Base-by-base conservation (phyloP, 1,140 invertebrate genomes). In the Solenopsis fugax region DNA sequence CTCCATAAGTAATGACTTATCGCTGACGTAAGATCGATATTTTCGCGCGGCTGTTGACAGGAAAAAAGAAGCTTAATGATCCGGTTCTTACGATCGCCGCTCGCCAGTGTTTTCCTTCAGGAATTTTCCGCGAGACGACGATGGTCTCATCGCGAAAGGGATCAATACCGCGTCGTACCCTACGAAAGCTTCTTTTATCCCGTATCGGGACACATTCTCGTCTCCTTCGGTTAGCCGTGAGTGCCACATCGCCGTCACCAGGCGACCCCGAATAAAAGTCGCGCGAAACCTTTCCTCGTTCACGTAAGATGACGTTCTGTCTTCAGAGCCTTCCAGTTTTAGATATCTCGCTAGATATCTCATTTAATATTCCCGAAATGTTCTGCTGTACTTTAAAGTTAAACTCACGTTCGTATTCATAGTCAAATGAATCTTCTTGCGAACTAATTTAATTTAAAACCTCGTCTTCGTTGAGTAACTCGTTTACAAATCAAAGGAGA, bases 81-180 rank as follows among this genome's bases (percentile, higher is more conserved):
- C 21, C 54, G 52, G 41, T 82, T 29, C 41, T 82, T 50, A 71
- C 37, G 80, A 73, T 73, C 54, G 24, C 52, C 69, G 24, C 24
- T 84, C 60, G 45, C 48, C 24, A 84, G 54, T 84, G 89, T 89
- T 87, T 89, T 69, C 37, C 73, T 84, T 37, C 41, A 89, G 64
- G 67, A 82, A 52, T 78, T 76, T 60, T 41, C 56, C 13, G 29
- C 67, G 84, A 78, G 71, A 54, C 48, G 56, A 48, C 69, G 52
- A 45, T 52, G 76, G 88, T 89, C 60, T 65, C 37, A 69, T 60
- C 67, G 77, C 50, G 72, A 73, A 75, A 75, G 60, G 86, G 80
- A 90, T 90, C 89, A 87, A 90, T 90, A 90, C 85, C 77, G 18
- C 48, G 77, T 82, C 81, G 37, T 45, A 56, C 48, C 88, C 56